Conservation (phyloP, 1,140 invertebrate genomes). For the Mya arenaria region DNA sequence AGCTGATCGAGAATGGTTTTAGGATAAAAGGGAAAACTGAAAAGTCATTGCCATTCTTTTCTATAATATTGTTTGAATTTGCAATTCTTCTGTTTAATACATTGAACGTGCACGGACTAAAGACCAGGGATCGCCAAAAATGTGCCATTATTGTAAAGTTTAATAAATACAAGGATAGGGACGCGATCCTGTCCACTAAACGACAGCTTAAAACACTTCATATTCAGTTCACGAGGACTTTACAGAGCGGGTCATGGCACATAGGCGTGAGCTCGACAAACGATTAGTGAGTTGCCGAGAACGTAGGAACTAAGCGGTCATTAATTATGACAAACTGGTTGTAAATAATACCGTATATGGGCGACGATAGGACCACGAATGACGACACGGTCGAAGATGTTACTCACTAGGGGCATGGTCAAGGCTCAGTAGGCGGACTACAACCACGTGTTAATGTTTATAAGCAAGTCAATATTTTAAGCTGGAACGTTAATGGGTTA, state of each 20-base stretch:
- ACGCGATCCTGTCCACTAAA: neutral
- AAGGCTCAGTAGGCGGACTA: neutral
- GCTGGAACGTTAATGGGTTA: neutral
- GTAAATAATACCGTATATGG: neutral
- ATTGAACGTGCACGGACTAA: neutral
- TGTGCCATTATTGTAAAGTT: neutral
- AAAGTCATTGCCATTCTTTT: too few species aligned
- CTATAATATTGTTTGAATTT: too few species aligned
- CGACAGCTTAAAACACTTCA: neutral
- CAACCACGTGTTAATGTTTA: neutral
- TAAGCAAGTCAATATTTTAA: neutral
- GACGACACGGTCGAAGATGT: neutral
- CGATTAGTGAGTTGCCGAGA: neutral
- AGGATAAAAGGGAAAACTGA: too few species aligned
- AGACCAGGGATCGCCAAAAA: neutral
- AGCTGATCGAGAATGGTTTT: too few species aligned
- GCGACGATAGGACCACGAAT: neutral
- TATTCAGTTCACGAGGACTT: neutral
- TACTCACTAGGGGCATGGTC: neutral
- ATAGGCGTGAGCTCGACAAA: neutral
- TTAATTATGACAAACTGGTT: constrained; percentile 4
- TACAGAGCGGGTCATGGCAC: neutral
- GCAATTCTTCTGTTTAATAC: too few species aligned
- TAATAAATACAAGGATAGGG: neutral
- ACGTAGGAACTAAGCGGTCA: neutral